These are phyloP conservation scores for Phytoseiulus persimilis DNA, from an alignment of 2,888 invertebrate genomes.

Conservation along the genomic window DNA sequence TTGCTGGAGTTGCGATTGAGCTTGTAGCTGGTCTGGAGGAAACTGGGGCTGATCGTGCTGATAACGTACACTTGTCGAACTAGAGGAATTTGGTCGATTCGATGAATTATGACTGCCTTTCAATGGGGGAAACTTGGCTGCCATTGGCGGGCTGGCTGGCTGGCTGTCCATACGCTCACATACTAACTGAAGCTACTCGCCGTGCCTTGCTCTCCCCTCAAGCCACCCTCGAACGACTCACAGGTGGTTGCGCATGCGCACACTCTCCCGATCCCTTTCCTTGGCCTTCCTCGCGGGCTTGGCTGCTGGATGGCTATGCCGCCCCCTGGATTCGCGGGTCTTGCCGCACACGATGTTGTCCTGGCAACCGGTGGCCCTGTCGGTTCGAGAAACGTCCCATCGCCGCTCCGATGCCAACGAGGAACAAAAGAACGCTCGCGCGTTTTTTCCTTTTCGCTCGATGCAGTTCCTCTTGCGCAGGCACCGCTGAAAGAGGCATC, in stretches of 20 bases:
- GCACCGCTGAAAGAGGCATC: neutral
- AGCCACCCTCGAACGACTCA: neutral
- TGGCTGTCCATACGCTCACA: conserved; percentile 17
- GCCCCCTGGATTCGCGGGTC: neutral
- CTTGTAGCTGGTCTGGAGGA: neutral
- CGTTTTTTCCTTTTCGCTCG: neutral
- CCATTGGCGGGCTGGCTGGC: conserved; percentile 27
- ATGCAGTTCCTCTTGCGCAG: neutral
- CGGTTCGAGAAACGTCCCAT: conserved; percentile 26
- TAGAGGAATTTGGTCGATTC: neutral
- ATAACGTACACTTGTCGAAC: neutral
- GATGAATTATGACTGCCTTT: conserved; percentile 7
- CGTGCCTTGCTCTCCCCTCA: neutral
- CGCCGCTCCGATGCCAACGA: neutral
- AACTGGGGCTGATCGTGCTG: neutral
- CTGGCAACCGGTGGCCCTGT: conserved; percentile 18
- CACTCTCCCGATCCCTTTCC: neutral
- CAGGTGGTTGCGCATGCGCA: conserved; percentile 38
- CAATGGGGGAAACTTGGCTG: neutral
- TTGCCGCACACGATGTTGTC: conserved; percentile 27
- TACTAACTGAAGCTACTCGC: neutral
- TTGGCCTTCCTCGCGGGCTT: neutral
- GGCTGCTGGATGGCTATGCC: neutral
- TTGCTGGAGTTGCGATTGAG: neutral
- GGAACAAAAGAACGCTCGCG: neutral